phyloP scores from a whole-genome alignment of 2,113 vertebrate genomes.

The Caranx ignobilis region DNA sequence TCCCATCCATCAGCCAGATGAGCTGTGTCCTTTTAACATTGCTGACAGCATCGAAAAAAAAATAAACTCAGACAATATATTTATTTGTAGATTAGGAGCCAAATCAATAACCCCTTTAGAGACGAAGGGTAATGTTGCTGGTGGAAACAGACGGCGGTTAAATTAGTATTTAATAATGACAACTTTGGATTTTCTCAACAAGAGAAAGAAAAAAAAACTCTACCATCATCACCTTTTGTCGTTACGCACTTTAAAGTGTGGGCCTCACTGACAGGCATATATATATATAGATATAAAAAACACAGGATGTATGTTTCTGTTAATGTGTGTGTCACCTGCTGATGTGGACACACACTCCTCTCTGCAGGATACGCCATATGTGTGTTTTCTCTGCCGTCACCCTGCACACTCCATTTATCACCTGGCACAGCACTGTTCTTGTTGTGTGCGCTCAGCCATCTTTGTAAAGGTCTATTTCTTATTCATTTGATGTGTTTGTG shows the following conservation, averaged over 20 bases:
- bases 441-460: conserved; percentile 19
- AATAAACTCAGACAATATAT: conserved; percentile 79
- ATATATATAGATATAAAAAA: conserved; percentile 20
- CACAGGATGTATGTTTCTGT: conserved; percentile 26
- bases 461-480: conserved; percentile 49
- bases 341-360: conserved; percentile 16
- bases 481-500: conserved; percentile 47
- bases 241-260: conserved; percentile 39
- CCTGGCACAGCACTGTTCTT: conserved; percentile 12
- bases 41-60: conserved; percentile 73
- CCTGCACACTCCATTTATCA: conserved; percentile 47
- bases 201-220: conserved; percentile 33
- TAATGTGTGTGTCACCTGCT: conserved; percentile 18
- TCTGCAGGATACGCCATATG: conserved; percentile 26
- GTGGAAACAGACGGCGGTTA: conserved; percentile 73
- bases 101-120: conserved; percentile 82
- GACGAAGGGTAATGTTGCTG: conserved; percentile 65
- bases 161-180: conserved; percentile 79
- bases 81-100: conserved; percentile 83
- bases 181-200: conserved; percentile 67
- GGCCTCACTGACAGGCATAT: conserved; percentile 6
- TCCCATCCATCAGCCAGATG: conserved; percentile 79
- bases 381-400: conserved; percentile 45
- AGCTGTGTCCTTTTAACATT: conserved; percentile 84
- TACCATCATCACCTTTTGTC: conserved; percentile 50